A percentile compares a stretch with the other conserved stretches of the same genome.
These are phyloP conservation scores for Engystomops pustulosus DNA, from an alignment of 2,113 vertebrate species.

Conservation along the genomic window DNA sequence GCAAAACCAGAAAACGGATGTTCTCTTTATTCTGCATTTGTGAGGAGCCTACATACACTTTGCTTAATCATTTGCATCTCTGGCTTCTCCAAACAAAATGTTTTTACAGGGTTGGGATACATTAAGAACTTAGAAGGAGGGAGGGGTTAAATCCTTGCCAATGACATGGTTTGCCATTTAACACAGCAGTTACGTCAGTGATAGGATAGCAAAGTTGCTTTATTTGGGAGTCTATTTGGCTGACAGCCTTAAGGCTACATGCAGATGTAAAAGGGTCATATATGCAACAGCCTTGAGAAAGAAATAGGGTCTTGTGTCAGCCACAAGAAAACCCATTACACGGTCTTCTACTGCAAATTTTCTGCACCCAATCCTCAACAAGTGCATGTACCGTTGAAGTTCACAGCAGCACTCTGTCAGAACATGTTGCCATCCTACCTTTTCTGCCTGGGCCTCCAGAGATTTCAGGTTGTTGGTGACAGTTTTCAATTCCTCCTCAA, in stretches of 20 bases:
- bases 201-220: too few species aligned
- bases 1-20: background rate
- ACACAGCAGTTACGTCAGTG: too few species aligned
- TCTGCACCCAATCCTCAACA: too few species aligned
- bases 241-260: too few species aligned
- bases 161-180: background rate
- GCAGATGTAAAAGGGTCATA: too few species aligned
- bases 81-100: background rate
- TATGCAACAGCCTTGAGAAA: too few species aligned
- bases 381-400: too few species aligned
- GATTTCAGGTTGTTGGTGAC: conserved; percentile 99
- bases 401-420: too few species aligned
- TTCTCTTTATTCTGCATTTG: background rate
- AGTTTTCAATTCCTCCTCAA: conserved; percentile 99
- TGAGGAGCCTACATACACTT: background rate
- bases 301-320: too few species aligned
- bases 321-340: too few species aligned
- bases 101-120: conserved; percentile 9
- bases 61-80: conserved; percentile 44
- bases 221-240: too few species aligned
- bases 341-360: too few species aligned
- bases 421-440: conserved; percentile 83
- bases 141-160: background rate
- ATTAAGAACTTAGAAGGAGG: background rate
- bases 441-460: conserved; percentile 99